A percentile compares a stretch with the other conserved stretches of the same genome.
These are phyloP conservation scores for Brachyptera risi DNA, from an alignment of 2,888 invertebrate genomes.

Conservation along the genomic window DNA sequence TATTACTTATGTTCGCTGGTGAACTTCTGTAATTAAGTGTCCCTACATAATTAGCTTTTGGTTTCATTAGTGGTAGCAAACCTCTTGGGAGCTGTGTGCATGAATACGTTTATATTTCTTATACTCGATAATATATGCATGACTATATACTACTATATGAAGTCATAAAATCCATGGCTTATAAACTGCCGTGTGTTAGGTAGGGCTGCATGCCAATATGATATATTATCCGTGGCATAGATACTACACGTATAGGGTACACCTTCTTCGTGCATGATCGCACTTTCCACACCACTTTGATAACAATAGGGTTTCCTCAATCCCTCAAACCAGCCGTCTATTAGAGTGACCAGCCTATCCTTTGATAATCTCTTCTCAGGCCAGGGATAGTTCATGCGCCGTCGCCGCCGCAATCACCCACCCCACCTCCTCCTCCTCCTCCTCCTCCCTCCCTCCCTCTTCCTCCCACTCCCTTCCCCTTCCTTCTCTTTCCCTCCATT, in stretches of 20 bases:
- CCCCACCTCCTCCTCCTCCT: neutral
- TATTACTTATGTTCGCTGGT: slow-evolving; percentile 14
- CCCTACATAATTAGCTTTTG: slow-evolving; percentile 33
- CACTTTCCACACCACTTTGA: slow-evolving; percentile 7
- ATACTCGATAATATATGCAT: slow-evolving; percentile 7
- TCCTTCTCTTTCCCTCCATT: neutral
- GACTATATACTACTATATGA: neutral
- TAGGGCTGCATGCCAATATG: neutral
- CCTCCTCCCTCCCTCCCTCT: neutral
- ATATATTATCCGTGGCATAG: no score
- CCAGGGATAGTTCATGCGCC: neutral
- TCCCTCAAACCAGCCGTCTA: slow-evolving; percentile 8
- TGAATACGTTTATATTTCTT: neutral
- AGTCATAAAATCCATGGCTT: neutral
- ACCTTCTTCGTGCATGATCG: neutral
- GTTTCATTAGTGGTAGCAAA: slow-evolving; percentile 35
- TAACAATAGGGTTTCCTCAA: slow-evolving; percentile 16
- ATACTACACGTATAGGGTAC: neutral
- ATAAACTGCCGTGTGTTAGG: neutral
- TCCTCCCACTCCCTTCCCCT: neutral
- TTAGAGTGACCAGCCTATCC: slow-evolving; percentile 1
- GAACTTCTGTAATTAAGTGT: slow-evolving; percentile 34
- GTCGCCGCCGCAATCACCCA: neutral
- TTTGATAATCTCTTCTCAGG: slow-evolving; percentile 11
- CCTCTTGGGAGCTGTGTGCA: slow-evolving; percentile 31